A percentile compares a stretch with the other conserved stretches of the same genome.
phyloP scores from a whole-genome alignment of 2,113 vertebrate species.

The Scatophagus argus region DNA sequence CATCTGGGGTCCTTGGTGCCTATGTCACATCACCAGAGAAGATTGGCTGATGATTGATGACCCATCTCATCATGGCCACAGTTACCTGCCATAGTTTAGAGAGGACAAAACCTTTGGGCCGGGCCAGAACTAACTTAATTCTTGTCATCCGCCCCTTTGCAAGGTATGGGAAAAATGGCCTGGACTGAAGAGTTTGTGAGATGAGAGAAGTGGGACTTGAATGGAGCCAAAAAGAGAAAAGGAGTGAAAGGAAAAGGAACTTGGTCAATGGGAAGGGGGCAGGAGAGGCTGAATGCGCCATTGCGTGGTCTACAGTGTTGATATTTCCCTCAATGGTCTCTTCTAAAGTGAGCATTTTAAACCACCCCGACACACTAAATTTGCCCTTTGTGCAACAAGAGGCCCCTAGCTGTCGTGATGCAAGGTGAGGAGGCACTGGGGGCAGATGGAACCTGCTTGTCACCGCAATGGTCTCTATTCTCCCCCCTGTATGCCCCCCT shows the following conservation, averaged over 20 bases:
- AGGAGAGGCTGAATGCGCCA: constrained; percentile 87
- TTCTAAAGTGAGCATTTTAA: constrained; percentile 88
- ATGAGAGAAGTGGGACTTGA: constrained; percentile 85
- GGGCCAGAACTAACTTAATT: constrained; percentile 91
- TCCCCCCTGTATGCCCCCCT: constrained; percentile 78
- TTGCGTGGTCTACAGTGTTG: constrained; percentile 83
- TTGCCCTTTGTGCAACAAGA: constrained; percentile 88
- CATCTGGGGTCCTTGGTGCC: constrained; percentile 14
- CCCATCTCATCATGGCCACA: constrained; percentile 76
- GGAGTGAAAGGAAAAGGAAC: constrained; percentile 86
- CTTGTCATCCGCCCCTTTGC: constrained; percentile 85
- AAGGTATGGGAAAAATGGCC: constrained; percentile 89
- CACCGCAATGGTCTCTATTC: constrained; percentile 90
- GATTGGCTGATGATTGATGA: constrained; percentile 82
- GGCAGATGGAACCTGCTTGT: constrained; percentile 98
- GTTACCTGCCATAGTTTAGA: constrained; percentile 83
- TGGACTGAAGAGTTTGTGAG: constrained; percentile 82
- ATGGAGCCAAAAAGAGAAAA: constrained; percentile 83
- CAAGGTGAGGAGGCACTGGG: constrained; percentile 94
- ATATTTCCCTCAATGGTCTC: constrained; percentile 87
- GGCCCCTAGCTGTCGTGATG: constrained; percentile 88
- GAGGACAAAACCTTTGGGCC: constrained; percentile 82
- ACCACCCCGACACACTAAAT: constrained; percentile 87
- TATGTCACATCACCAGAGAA: constrained; percentile 59
- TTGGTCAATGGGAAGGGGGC: constrained; percentile 86